Evolutionary conservation across 2,888 invertebrate species (phyloP), one percentile per base, ranked within the genome.

Genomic region (Drosophila picticornis): DNA sequence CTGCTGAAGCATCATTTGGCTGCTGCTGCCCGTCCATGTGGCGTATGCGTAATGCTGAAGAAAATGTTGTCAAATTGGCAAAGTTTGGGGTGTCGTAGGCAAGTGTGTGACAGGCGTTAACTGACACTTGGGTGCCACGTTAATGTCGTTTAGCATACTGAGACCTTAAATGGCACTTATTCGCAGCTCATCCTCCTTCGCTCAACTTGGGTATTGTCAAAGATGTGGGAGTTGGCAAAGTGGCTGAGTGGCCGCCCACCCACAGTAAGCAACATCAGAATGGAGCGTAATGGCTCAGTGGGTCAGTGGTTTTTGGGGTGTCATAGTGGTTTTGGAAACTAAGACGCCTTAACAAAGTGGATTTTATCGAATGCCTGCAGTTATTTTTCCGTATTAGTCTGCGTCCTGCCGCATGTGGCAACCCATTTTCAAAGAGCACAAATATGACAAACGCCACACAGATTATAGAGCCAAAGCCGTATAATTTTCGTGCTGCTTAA

Each of bases 141-240:
- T 88, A 87, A 89, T 81, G 88, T 80, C 84, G 77, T 74, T 87
- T 87, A 87, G 82, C 87, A 89, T 87, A 88, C 88, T 82, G 83
- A 83, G 83, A 82, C 81, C 85, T 80, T 89, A 85, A 89, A 89
- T 84, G 83, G 78, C 85, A 88, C 87, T 87, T 89, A 83, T 87
- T 87, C 82, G 87, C 75, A 72, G 71, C 84, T 63, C 63, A 55
- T 16, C 65, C 52, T 25, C 32, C 56, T 11, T 19, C 71, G 78
- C 76, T 77, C 72, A 80, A 83, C 67, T 86, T 86, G 72, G 68
- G 79, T 83, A 83, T 80, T 86, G 74, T 79, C 77, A 77, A 71
- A 67, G 77, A 58, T 66, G 71, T 66, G 58, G 70, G 63, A 64
- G 40, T 43, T 36, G 55, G 22, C 38, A 52, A 72, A 73, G 61